Conservation (phyloP, 2,113 vertebrate genomes). For the Cyphomyrus plagiostoma region DNA sequence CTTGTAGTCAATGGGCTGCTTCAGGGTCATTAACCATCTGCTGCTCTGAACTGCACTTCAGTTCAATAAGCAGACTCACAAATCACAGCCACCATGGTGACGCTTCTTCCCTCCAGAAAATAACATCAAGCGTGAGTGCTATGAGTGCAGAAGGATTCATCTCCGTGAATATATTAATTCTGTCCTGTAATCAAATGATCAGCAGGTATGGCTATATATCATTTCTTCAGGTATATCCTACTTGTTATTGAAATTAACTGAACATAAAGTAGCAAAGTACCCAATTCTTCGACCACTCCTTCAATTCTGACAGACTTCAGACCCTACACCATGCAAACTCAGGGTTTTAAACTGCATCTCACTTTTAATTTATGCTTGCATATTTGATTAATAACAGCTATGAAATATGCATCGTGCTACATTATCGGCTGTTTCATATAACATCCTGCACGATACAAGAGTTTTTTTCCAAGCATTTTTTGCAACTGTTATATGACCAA, state of each 20-base stretch:
- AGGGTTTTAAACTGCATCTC: background rate
- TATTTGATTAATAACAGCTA: background rate
- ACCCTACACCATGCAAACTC: background rate
- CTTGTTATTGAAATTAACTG: background rate
- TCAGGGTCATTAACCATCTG: slow-evolving; percentile 14
- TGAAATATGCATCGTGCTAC: background rate
- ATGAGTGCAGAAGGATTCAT: background rate
- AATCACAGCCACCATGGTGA: background rate
- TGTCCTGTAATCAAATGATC: background rate
- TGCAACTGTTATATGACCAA: background rate
- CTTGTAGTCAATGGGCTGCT: background rate
- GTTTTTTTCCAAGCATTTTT: background rate
- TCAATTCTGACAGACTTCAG: background rate
- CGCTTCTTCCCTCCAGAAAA: background rate
- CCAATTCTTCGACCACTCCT: background rate
- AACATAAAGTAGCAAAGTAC: background rate
- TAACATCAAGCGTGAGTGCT: background rate
- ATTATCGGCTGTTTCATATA: background rate
- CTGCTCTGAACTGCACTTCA: background rate
- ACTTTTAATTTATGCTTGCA: background rate
- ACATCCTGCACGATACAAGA: background rate
- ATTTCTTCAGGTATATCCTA: background rate
- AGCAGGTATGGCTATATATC: background rate
- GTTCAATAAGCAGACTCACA: background rate
- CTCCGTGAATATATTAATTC: background rate